Evolutionary conservation across 2,888 invertebrate species (phyloP).

Genomic region (Drosophila falleni): DNA sequence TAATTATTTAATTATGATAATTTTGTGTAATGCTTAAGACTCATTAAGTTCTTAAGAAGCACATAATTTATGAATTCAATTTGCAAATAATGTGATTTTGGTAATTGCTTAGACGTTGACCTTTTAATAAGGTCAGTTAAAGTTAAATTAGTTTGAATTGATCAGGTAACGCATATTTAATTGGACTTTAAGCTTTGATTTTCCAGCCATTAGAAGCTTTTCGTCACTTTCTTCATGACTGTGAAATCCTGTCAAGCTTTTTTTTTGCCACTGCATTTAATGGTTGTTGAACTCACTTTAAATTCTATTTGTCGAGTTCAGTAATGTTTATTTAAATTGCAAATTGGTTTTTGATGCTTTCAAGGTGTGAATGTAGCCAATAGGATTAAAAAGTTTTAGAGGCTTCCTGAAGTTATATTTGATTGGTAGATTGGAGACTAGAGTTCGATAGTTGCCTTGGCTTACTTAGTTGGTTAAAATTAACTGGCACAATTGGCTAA

Average conservation of each 20-base stretch:
- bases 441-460: background rate
- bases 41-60: conserved; percentile 23
- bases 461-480: conserved; percentile 34
- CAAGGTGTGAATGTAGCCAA: conserved; percentile 4
- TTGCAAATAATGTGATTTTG: conserved; percentile 22
- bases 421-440: background rate
- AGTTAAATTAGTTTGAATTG: conserved; percentile 40
- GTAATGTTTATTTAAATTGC: conserved; percentile 47
- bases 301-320: conserved; percentile 13
- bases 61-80: conserved; percentile 13
- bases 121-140: conserved; percentile 32
- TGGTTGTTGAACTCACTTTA: conserved; percentile 40
- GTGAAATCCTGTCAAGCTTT: conserved; percentile 34
- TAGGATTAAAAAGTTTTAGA: background rate
- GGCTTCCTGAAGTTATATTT: background rate
- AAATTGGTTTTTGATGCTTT: conserved; percentile 61
- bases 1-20: conserved; percentile 44
- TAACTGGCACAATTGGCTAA: conserved; percentile 62
- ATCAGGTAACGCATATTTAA: conserved; percentile 26
- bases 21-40: conserved; percentile 29
- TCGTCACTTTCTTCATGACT: conserved; percentile 32
- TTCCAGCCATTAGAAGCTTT: background rate
- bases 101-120: conserved; percentile 46
- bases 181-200: background rate
- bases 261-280: background rate